Base-by-base conservation (phyloP, 1,140 invertebrate species). In the honey bee (Apis mellifera) region DNA sequence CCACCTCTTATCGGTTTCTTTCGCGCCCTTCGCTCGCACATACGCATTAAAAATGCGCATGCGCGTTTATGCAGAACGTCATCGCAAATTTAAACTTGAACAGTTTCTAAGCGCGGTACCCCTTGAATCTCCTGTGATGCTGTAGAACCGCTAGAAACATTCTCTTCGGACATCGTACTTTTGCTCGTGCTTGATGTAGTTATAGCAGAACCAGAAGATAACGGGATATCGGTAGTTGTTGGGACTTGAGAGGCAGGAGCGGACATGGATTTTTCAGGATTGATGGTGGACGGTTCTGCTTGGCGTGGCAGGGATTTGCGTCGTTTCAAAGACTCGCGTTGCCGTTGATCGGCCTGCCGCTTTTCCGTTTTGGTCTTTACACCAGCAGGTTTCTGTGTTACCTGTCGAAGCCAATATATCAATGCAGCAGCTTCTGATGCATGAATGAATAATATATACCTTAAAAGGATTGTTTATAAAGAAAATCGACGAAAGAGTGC, bases 381-480 rank as follows among this genome's bases (percentile, higher is more conserved):
- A 42, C 76, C 79, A 42, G 76, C 60, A 26, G 54, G 87, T 74
- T 74, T 60, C 80, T 86, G 78, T 62, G 72, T 26, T 57, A 91
- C 88, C 90, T 91, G 86, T 86, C 79, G 77, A 86, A 86, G 78
- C 65, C 82, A 85, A 88, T 9, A 62, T 42, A 55, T 78, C 21
- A 78, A 60, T 82, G 74, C 55, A 82, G 59, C 26, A 64, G 62
- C 70, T 74, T 71, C 64, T 54, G 50, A 15, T 17, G 74, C 50
- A 0, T 66, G 7, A 71, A 17, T 72, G 17, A 72, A 17, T 81
- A 8, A 2, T 72, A 42, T 62, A 65, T 48, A 72, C 32, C 54
- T 48, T 72, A 73, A 42, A 68, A 48, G 42, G 15, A 32, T 50
- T 26, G n/a, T 59, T 81, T 64, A 0, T 13, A 75, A 66, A 26